A percentile compares a stretch with the other conserved stretches of the same genome.
Evolutionary conservation across 2,888 invertebrate species (phyloP).

Genomic region (Lepidochrysops patricia): DNA sequence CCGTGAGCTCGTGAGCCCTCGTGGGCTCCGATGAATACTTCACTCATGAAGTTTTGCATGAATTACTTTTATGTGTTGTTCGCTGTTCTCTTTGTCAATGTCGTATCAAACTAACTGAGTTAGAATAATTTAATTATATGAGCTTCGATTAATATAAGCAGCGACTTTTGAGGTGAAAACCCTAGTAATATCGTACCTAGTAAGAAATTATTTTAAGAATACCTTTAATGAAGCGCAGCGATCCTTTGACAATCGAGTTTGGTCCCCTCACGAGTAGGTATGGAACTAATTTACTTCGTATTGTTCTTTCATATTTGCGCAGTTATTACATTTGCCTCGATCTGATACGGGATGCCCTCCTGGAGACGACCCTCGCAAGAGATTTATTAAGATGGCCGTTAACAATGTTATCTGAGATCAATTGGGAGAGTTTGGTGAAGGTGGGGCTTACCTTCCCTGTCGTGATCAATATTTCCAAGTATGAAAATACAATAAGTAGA

Average conservation of each 20-base stretch:
- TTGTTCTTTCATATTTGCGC: constrained; percentile 63
- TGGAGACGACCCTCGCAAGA: constrained; percentile 45
- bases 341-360: constrained; percentile 54
- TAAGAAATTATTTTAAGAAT: background rate
- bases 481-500: no score
- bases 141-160: background rate
- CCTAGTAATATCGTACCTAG: no score
- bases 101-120: background rate
- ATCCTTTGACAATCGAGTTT: constrained; percentile 49
- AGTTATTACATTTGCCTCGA: constrained; percentile 64
- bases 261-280: constrained; percentile 39
- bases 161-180: background rate
- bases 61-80: constrained; percentile 4
- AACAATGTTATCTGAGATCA: constrained; percentile 31
- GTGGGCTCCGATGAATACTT: constrained; percentile 4
- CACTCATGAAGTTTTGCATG: constrained; percentile 1
- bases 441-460: background rate
- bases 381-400: constrained; percentile 34
- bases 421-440: background rate
- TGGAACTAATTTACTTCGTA: constrained; percentile 63
- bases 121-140: background rate
- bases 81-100: background rate
- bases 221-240: constrained; percentile 9
- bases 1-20: constrained; percentile 2
- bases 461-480: background rate